These are phyloP conservation scores for Cotesia chilonis DNA, from an alignment of 1,140 invertebrate genomes.

Conservation along the genomic window DNA sequence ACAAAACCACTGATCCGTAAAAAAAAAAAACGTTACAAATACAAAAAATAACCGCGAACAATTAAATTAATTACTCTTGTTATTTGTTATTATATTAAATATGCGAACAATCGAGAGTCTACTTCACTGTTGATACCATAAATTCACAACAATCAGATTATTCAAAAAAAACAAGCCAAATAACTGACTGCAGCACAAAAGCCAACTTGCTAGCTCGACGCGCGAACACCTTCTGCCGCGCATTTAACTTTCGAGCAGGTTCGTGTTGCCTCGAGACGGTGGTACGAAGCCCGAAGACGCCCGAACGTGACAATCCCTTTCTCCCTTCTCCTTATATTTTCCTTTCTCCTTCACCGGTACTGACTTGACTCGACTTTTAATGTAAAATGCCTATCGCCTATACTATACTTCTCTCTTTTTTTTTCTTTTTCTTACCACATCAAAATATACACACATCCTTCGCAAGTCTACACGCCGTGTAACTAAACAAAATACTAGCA, in stretches of 20 bases:
- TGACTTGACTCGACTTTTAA: too few species aligned
- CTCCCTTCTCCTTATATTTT: neutral
- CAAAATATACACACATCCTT: neutral
- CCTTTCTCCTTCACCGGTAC: neutral
- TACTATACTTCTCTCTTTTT: too few species aligned
- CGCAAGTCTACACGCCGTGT: too few species aligned
- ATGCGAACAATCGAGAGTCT: too few species aligned
- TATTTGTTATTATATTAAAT: too few species aligned
- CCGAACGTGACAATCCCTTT: conserved; percentile 38
- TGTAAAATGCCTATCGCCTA: neutral
- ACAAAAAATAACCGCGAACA: too few species aligned
- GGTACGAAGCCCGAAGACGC: conserved; percentile 41
- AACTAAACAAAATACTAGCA: too few species aligned
- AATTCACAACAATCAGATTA: neutral
- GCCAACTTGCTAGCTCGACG: conserved; percentile 54
- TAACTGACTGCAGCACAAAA: conserved; percentile 43
- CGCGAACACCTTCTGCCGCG: conserved; percentile 58
- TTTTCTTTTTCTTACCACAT: too few species aligned
- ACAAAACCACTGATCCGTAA: neutral
- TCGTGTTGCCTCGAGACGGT: conserved; percentile 48
- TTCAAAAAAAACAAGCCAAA: conserved; percentile 13
- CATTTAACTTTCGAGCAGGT: conserved; percentile 50
- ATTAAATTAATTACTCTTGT: too few species aligned
- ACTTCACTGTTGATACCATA: neutral
- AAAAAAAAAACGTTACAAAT: too few species aligned